phyloP scores from a whole-genome alignment of 1,140 invertebrate genomes.

The Yoshiicerus persimilis region DNA sequence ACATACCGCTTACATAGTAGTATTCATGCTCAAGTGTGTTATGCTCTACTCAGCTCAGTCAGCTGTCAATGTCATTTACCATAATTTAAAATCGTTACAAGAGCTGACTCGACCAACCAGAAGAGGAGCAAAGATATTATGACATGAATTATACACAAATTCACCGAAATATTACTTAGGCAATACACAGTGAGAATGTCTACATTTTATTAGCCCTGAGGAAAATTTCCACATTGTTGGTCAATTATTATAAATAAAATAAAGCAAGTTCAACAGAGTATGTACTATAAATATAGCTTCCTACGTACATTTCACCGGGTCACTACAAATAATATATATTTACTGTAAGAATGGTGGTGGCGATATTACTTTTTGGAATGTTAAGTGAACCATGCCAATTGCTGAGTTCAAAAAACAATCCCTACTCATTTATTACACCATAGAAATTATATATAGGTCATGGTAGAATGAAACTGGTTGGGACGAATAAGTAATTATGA shows the following conservation, averaged over 20 bases:
- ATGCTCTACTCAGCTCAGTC: background rate
- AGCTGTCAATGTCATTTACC: slow-evolving; percentile 22
- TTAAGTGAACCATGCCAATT: too few species aligned
- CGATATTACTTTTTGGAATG: too few species aligned
- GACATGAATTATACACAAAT: background rate
- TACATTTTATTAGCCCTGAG: background rate
- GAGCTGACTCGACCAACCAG: background rate
- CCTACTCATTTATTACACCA: too few species aligned
- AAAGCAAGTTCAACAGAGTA: background rate
- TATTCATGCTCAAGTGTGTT: background rate
- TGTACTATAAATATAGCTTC: background rate
- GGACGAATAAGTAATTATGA: background rate
- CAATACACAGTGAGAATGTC: background rate
- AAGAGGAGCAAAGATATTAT: background rate
- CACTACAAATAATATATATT: too few species aligned
- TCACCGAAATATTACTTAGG: background rate
- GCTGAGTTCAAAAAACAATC: too few species aligned
- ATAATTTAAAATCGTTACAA: slow-evolving; percentile 12
- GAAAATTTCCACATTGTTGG: background rate
- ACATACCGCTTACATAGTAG: background rate
- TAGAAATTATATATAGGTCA: too few species aligned
- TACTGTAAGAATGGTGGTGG: too few species aligned
- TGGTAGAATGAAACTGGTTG: background rate
- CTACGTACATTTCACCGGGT: background rate
- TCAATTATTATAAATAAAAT: background rate